A percentile compares a stretch with the other conserved stretches of the same genome.
These are phyloP conservation scores for Adelognathus sp. DNA, from an alignment of 2,888 invertebrate genomes.

Conservation along the genomic window DNA sequence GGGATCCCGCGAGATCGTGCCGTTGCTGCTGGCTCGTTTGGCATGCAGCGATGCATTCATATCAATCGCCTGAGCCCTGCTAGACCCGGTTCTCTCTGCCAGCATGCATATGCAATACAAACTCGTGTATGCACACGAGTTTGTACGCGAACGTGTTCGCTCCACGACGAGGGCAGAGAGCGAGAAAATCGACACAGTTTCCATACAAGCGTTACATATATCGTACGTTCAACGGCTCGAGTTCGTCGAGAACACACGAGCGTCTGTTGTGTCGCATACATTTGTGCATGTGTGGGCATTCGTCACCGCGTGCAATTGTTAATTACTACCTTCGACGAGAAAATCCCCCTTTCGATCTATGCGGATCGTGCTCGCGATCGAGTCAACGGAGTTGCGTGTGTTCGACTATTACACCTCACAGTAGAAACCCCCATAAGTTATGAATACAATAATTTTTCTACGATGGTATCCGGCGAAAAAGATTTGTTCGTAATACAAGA, in stretches of 20 bases:
- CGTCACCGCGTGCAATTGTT: slow-evolving; percentile 73
- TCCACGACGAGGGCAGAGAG: background rate
- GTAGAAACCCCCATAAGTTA: background rate
- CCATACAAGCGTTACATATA: slow-evolving; percentile 50
- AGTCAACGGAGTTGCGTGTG: slow-evolving; percentile 14
- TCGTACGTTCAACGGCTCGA: slow-evolving; percentile 25
- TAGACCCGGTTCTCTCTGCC: slow-evolving; percentile 30
- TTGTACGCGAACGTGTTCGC: slow-evolving; percentile 1
- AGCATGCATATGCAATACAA: slow-evolving; percentile 76
- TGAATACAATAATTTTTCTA: background rate
- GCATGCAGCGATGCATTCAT: slow-evolving; percentile 79
- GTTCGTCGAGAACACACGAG: slow-evolving; percentile 52
- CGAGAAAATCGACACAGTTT: slow-evolving; percentile 25
- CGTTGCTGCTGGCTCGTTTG: slow-evolving; percentile 70
- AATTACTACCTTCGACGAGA: slow-evolving; percentile 68
- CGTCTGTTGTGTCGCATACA: slow-evolving; percentile 73
- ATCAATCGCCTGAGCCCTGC: slow-evolving; percentile 72
- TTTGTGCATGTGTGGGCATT: slow-evolving; percentile 72
- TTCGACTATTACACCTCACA: background rate
- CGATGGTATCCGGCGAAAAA: background rate
- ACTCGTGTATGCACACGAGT: slow-evolving; percentile 42
- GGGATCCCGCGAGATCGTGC: slow-evolving; percentile 55
- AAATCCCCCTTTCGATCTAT: slow-evolving; percentile 44
- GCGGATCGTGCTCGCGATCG: slow-evolving; percentile 44
- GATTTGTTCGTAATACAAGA: too few species aligned